Evolutionary conservation across 2,797 vertebrate species (phyloP), one percentile per base, ranked within the genome.

Genomic region (Pogonophryne albipinna): DNA sequence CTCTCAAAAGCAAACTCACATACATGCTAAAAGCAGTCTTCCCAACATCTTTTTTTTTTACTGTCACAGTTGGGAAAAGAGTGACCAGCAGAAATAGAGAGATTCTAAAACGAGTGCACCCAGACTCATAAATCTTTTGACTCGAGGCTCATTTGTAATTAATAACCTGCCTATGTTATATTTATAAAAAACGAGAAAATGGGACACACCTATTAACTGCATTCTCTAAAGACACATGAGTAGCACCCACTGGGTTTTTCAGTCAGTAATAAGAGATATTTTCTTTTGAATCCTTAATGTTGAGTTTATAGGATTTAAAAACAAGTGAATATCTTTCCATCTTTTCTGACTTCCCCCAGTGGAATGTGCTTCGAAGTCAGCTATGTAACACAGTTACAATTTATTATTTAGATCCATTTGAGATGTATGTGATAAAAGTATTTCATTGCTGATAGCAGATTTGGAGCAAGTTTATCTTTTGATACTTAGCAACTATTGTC

Each of bases 71-170:
- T 19, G 4, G 34, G 41, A 63, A 58, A 79, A 52, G 14, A 69
- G n/a, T 17, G 57, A 71, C 45, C 41, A 49, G 19, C 58, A 65
- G 60, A 38, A 12, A 49, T 20, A 10, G 34, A 27, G n/a, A 63
- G 66, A 27, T 20, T 60, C 10, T 52, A 7, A 67, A 34, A 51
- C 0, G 1, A 50, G 42, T 50, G 64, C 2, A 72, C 56, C 66
- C 57, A 64, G 71, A 62, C 77, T 87, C 80, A 76, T 76, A 76
- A 72, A 89, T 88, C 83, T 78, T 84, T 77, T 70, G 56, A 83
- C 66, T 86, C 51, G 2, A 73, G 68, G 53, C 73, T 86, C 79
- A 88, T 94, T 84, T 52, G 87, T 90, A 83, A 91, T 91, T 59
- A 87, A 93, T 79, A 72, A 49, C 17, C 45, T 41, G 41, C 81